A percentile compares a stretch with the other conserved stretches of the same genome.
Conservation (phyloP, 2,797 vertebrate genomes). For the Apodemus agrarius region DNA sequence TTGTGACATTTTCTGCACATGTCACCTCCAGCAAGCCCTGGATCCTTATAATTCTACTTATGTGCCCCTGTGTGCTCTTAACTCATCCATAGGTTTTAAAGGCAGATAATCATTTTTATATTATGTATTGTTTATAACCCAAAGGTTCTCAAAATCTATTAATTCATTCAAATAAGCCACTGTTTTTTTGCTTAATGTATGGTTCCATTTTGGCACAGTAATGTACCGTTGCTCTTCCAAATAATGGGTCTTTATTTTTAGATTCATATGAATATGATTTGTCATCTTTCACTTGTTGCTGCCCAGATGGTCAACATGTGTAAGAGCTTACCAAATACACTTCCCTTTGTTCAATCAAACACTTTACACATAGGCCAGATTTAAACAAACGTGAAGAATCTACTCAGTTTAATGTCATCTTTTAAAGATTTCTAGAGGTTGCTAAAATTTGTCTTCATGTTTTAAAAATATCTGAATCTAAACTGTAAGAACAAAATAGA, state of each 20-base stretch:
- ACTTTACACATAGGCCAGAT: not conserved
- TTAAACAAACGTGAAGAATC: not conserved
- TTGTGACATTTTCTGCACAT: not conserved
- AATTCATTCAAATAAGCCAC: not conserved
- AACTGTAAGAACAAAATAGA: slow-evolving; percentile 41
- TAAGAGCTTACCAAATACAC: not conserved
- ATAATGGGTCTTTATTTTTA: slow-evolving; percentile 48
- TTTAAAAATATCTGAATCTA: not conserved
- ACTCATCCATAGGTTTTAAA: not conserved
- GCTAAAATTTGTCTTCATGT: slow-evolving; percentile 6
- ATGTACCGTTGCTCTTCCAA: slow-evolving; percentile 50
- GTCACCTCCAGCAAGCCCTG: not conserved
- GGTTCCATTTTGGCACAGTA: not conserved
- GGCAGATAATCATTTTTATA: slow-evolving; percentile 17
- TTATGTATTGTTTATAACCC: not conserved
- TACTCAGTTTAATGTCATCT: not conserved
- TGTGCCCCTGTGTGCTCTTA: not conserved
- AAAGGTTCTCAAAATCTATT: slow-evolving; percentile 17
- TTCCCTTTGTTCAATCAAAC: not conserved
- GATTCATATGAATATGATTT: slow-evolving; percentile 17
- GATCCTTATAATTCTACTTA: not conserved
- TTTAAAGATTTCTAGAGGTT: slow-evolving; percentile 30
- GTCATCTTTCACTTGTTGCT: slow-evolving; percentile 33
- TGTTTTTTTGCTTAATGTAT: slow-evolving; percentile 25
- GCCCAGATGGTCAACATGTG: not conserved